phyloP scores from a whole-genome alignment of 1,140 invertebrate species.

The Drosophila rhopaloa region DNA sequence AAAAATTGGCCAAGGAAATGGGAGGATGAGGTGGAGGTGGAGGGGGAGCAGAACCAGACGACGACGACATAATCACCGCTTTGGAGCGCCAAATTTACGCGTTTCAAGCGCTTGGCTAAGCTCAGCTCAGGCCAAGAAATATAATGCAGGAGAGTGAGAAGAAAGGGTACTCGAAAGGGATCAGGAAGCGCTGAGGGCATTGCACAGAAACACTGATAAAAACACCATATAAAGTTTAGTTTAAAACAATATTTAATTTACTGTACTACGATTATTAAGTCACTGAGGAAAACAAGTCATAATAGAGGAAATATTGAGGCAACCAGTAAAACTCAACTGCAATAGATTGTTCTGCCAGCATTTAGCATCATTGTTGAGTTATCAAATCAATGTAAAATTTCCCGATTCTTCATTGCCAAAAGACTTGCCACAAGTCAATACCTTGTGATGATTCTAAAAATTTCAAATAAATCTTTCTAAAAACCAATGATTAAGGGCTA shows the following conservation, averaged over 20 bases:
- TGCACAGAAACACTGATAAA: not conserved
- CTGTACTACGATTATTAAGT: not conserved
- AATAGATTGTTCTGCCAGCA: too few species aligned
- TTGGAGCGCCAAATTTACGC: constrained; percentile 70
- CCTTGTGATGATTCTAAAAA: too few species aligned
- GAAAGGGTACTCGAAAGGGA: constrained; percentile 5
- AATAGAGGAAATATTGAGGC: not conserved
- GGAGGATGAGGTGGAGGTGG: not conserved
- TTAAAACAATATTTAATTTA: not conserved
- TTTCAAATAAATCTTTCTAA: too few species aligned
- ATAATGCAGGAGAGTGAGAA: not conserved
- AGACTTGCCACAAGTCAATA: too few species aligned
- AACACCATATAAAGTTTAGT: too few species aligned
- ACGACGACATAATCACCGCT: constrained; percentile 75
- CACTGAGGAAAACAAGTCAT: not conserved
- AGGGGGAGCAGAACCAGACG: constrained; percentile 15
- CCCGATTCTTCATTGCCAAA: too few species aligned
- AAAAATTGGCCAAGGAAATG: constrained; percentile 45
- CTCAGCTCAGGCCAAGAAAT: constrained; percentile 56
- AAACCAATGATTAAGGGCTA: too few species aligned
- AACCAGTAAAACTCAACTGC: not conserved
- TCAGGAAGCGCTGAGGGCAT: constrained; percentile 1
- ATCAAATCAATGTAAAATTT: too few species aligned
- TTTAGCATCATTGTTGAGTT: too few species aligned
- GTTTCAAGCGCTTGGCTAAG: constrained; percentile 53